Evolutionary conservation across 2,113 vertebrate genomes (phyloP).

Genomic region (Cricetomys ansorgei): DNA sequence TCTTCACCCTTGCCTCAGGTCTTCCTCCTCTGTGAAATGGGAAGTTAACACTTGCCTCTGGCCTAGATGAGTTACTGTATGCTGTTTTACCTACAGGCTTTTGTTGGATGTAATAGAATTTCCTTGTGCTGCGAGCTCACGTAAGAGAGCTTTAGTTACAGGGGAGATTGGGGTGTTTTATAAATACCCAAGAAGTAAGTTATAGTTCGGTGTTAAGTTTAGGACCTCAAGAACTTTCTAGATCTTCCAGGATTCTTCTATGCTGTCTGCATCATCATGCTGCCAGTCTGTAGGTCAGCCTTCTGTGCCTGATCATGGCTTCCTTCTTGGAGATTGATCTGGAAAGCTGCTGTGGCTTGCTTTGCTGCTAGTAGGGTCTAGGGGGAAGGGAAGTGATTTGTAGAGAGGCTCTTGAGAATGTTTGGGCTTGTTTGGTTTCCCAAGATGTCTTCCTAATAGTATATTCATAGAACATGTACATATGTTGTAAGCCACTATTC

Average conservation of each 20-base stretch:
- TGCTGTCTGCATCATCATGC: not conserved
- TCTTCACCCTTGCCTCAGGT: not conserved
- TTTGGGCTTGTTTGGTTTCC: not conserved
- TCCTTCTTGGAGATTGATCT: not conserved
- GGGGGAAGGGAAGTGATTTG: not conserved
- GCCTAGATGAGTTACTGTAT: not conserved
- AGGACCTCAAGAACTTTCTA: not conserved
- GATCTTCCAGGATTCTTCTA: not conserved
- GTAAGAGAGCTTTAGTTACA: conserved; percentile 13
- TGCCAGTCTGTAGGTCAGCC: not conserved
- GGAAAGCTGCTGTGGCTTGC: not conserved
- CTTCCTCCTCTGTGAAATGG: not conserved
- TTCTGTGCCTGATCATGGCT: not conserved
- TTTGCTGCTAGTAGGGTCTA: not conserved
- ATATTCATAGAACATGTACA: not conserved
- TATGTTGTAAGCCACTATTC: not conserved
- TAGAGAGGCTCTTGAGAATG: conserved; percentile 1
- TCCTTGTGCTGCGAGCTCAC: not conserved
- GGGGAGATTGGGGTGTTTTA: not conserved
- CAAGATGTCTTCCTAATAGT: not conserved
- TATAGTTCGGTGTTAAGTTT: not conserved
- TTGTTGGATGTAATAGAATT: conserved; percentile 37
- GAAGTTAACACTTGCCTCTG: not conserved
- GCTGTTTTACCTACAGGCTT: not conserved
- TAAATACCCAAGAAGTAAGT: not conserved